Percentiles rank a stretch among this genome's conserved stretches.
phyloP scores from a whole-genome alignment of 2,113 vertebrate species.

The Indicator maculatus region DNA sequence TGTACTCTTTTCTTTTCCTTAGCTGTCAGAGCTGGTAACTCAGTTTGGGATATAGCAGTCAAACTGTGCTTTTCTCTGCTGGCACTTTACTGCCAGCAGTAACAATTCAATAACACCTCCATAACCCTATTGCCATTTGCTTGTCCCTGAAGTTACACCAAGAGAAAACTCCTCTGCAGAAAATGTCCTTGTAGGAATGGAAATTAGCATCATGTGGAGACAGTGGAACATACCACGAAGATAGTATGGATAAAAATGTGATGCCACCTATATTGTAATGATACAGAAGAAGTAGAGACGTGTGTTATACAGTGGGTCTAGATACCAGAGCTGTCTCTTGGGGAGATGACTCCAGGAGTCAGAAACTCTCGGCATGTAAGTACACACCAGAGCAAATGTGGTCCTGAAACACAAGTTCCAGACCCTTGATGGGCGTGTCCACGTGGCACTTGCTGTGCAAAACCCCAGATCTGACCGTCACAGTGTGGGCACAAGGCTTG shows the following conservation, averaged over 20 bases:
- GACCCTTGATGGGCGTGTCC: background rate
- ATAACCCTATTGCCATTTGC: constrained; percentile 26
- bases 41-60: constrained; percentile 11
- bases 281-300: background rate
- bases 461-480: background rate
- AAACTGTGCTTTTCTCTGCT: constrained; percentile 24
- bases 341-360: background rate
- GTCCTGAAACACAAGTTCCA: background rate
- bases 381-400: accelerated
- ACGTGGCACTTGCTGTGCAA: background rate
- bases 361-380: background rate
- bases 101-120: constrained; percentile 42
- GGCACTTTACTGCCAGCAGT: constrained; percentile 37
- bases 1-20: background rate
- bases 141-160: background rate
- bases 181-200: background rate
- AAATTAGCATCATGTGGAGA: background rate
- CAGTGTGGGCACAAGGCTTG: background rate
- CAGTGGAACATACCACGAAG: background rate
- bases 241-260: background rate
- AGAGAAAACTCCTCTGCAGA: background rate
- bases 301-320: background rate
- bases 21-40: constrained; percentile 40
- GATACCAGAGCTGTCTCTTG: background rate
- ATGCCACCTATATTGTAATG: background rate